Evolutionary conservation across 2,113 vertebrate genomes (phyloP).

Genomic region (Cheilinus undulatus): DNA sequence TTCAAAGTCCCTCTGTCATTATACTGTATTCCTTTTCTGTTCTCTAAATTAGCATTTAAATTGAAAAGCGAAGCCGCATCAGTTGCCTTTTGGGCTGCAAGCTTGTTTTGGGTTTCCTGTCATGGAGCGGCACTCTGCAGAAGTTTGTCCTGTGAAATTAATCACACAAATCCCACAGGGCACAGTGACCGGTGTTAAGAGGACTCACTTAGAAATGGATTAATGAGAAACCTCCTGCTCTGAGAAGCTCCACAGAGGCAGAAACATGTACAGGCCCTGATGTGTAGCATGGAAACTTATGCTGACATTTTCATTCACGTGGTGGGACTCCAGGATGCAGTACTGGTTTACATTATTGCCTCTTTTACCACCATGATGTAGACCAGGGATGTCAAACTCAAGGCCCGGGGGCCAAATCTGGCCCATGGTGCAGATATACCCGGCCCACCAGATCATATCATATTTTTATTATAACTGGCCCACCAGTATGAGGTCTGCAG

Average conservation of each 20-base stretch:
- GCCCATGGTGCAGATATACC: too few relatives aligned
- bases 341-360: too few relatives aligned
- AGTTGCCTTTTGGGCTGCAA: constrained; percentile 39
- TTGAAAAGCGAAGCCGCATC: constrained; percentile 60
- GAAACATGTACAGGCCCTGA: background rate
- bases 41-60: constrained; percentile 79
- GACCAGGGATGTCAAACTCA: too few relatives aligned
- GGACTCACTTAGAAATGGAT: constrained; percentile 48
- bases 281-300: constrained; percentile 3
- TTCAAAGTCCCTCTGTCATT: constrained; percentile 57
- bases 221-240: constrained; percentile 41
- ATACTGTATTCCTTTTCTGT: constrained; percentile 33
- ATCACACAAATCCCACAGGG: constrained; percentile 45
- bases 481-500: too few relatives aligned
- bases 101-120: constrained; percentile 60
- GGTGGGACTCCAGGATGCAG: background rate
- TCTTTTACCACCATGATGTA: background rate
- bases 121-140: constrained; percentile 1
- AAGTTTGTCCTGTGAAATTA: constrained; percentile 59
- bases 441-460: too few relatives aligned
- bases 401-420: too few relatives aligned
- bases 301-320: background rate
- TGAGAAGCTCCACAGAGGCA: constrained; percentile 19
- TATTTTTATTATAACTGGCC: too few relatives aligned
- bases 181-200: constrained; percentile 54